phyloP scores from a whole-genome alignment of 1,140 invertebrate genomes.

The Diachasmimorpha longicaudata region DNA sequence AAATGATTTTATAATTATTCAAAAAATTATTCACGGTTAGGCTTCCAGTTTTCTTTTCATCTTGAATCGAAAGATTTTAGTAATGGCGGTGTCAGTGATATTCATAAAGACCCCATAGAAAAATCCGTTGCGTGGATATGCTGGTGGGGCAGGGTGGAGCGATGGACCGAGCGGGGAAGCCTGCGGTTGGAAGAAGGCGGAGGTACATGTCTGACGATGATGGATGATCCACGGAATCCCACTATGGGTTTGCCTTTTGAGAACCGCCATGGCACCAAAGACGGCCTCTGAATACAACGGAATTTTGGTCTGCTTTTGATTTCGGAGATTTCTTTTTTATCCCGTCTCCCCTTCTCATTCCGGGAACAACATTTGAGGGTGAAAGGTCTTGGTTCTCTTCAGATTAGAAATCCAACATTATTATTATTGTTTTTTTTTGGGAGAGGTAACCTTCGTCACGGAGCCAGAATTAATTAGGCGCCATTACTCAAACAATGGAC shows the following conservation, averaged over 20 bases:
- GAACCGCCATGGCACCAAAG: slow-evolving; percentile 32
- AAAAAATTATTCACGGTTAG: too few relatives aligned
- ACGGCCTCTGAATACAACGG: slow-evolving; percentile 3
- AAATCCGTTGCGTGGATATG: slow-evolving; percentile 24
- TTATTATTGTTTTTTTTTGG: neutral
- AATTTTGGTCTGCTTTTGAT: neutral
- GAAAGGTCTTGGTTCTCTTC: neutral
- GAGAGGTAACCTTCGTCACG: neutral
- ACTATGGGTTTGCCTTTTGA: slow-evolving; percentile 45
- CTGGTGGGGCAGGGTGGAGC: slow-evolving; percentile 24
- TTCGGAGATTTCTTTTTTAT: slow-evolving; percentile 6
- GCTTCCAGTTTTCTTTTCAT: too few relatives aligned
- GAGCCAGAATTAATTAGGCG: neutral
- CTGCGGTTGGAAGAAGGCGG: slow-evolving; percentile 35
- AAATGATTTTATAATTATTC: too few relatives aligned
- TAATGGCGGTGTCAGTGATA: slow-evolving; percentile 48
- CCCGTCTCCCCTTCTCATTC: neutral
- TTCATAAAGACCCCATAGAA: slow-evolving; percentile 41
- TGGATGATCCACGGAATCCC: slow-evolving; percentile 54
- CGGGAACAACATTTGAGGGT: neutral
- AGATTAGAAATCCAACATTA: neutral
- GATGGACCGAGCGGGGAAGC: slow-evolving; percentile 29
- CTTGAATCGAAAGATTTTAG: too few relatives aligned
- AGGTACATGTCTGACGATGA: slow-evolving; percentile 54
- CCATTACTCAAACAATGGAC: slow-evolving; percentile 1